A percentile compares a stretch with the other conserved stretches of the same genome.
phyloP scores from a whole-genome alignment of 2,797 vertebrate species.

The Acropternis orthonyx region DNA sequence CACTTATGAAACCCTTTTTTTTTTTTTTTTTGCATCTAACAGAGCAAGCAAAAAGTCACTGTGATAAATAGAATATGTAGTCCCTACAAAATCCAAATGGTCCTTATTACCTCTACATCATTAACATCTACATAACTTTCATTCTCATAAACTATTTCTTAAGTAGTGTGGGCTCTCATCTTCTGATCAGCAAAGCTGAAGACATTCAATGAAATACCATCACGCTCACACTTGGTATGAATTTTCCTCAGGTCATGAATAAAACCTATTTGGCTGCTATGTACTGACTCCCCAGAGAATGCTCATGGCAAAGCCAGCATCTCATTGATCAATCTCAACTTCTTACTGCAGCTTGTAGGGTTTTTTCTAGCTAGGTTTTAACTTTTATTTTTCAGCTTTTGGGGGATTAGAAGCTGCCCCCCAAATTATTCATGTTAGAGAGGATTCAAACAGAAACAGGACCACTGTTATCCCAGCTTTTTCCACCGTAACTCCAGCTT shows the following conservation, averaged over 20 bases:
- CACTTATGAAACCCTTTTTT: neutral
- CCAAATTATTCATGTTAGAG: neutral
- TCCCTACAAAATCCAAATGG: neutral
- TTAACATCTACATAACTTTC: neutral
- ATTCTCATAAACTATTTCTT: neutral
- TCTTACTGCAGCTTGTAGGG: neutral
- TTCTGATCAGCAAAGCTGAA: neutral
- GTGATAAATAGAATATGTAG: neutral
- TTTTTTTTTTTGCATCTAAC: neutral
- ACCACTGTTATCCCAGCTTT: neutral
- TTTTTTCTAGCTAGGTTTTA: neutral
- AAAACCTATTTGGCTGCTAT: neutral
- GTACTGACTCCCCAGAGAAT: neutral
- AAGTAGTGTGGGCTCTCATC: neutral
- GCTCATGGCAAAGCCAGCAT: neutral
- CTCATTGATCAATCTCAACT: neutral
- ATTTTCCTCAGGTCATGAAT: constrained; percentile 13
- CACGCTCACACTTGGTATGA: neutral
- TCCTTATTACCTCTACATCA: neutral
- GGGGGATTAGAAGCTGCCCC: neutral
- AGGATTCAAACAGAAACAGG: neutral
- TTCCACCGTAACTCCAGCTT: neutral
- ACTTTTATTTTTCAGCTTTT: neutral
- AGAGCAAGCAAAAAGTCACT: neutral
- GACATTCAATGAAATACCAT: neutral